Evolutionary conservation across 2,888 invertebrate species (phyloP), one percentile per base, ranked within the genome.

Genomic region (Atherix ibis): DNA sequence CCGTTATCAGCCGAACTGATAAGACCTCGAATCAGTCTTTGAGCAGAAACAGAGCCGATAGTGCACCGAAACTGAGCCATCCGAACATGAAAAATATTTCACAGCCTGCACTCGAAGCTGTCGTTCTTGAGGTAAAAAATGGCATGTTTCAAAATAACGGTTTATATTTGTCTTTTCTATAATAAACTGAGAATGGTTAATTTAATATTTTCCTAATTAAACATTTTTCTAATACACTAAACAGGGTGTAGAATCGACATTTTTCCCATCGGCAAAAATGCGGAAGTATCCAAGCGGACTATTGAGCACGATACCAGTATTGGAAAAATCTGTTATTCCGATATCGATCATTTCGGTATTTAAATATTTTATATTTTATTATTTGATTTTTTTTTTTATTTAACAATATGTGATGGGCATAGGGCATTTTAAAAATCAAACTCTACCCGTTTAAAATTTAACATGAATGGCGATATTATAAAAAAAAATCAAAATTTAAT

Each of bases 21-120:
- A 59, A 71, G 44, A 68, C 68, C 35, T 72, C 73, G 27, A 72
- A 73, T 53, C 71, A 71, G 41, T 68, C 69, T 36, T 53, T 73
- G 38, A 65, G 56, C 28, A 52, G 61, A 39, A 59, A 61, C 48
- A 64, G 71, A 50, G 70, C 72, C 36, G 68, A 71, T 56, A 72
- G 72, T 50, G 72, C 72, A 8, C 73, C 73, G 19, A 73, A 73
- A 52, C 55, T 73, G 40, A 68, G 67, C 32, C 56, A 57, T 48
- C 51, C 48, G 40, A 59, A 57, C 42, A 67, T 67, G 48, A 72
- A 69, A 53, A 71, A 71, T 46, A 69, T 71, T 47, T 71, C 72
- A 1, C 72, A 73, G 38, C 71, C 72, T 4, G 58, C 62, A 24
- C 49, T 63, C 35, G 58, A 59, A 50, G 65, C 63, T 17, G 65